Evolutionary conservation across 2,113 vertebrate species (phyloP).

Genomic region (Euleptes europaea): DNA sequence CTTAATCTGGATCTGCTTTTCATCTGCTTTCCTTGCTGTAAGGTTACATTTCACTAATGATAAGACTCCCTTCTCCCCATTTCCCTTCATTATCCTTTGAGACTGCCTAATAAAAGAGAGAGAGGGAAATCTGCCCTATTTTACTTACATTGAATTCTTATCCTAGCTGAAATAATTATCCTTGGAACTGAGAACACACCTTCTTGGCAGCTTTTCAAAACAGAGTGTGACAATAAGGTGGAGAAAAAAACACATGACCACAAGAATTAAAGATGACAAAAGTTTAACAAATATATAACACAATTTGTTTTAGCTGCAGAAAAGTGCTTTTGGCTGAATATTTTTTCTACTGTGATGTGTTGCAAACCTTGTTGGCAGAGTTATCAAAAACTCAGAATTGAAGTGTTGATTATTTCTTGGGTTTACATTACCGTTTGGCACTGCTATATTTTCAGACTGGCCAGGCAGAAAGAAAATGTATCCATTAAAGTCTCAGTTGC

Average conservation of each 20-base stretch:
- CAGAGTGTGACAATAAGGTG: slow-evolving; percentile 39
- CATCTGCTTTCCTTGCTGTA: slow-evolving; percentile 17
- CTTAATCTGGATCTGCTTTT: slow-evolving; percentile 30
- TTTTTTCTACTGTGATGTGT: slow-evolving; percentile 18
- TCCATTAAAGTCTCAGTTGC: slow-evolving; percentile 39
- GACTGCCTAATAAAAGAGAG: slow-evolving; percentile 23
- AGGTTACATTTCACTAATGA: slow-evolving; percentile 52
- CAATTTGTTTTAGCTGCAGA: slow-evolving; percentile 50
- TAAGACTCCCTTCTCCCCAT: slow-evolving; percentile 34
- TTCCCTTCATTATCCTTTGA: slow-evolving; percentile 18
- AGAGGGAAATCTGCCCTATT: slow-evolving; percentile 37
- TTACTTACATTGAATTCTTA: slow-evolving; percentile 55
- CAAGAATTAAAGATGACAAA: slow-evolving; percentile 50
- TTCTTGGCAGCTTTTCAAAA: slow-evolving; percentile 58
- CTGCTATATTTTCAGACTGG: slow-evolving; percentile 37
- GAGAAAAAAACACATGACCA: slow-evolving; percentile 32
- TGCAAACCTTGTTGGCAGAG: slow-evolving; percentile 47
- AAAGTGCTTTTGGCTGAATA: slow-evolving; percentile 45
- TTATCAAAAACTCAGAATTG: slow-evolving; percentile 48
- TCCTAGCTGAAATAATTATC: slow-evolving; percentile 64
- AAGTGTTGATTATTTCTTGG: slow-evolving; percentile 54
- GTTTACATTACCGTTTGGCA: slow-evolving; percentile 31
- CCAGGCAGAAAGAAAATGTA: slow-evolving; percentile 36
- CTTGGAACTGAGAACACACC: slow-evolving; percentile 52
- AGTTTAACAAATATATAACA: slow-evolving; percentile 44